phyloP scores from a whole-genome alignment of 2,113 vertebrate species.

The Chloroceryle aenea region DNA sequence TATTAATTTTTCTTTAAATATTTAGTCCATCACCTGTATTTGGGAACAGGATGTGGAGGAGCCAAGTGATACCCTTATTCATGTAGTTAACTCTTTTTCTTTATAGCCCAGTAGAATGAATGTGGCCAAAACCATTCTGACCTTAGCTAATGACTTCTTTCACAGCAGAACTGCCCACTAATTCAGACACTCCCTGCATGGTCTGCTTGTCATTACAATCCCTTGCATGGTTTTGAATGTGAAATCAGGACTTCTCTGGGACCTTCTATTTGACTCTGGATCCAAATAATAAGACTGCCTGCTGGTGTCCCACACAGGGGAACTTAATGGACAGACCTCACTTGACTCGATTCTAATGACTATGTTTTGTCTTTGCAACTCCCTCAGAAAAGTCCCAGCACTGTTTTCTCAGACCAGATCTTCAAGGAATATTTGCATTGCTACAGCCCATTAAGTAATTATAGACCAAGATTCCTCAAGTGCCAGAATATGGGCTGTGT shows the following conservation, averaged over 20 bases:
- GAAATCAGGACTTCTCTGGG: not conserved
- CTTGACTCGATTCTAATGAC: not conserved
- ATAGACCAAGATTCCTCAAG: constrained; percentile 4
- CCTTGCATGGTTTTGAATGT: not conserved
- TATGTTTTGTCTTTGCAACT: not conserved
- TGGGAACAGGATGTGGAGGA: not conserved
- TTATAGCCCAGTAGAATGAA: not conserved
- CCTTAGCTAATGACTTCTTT: not conserved
- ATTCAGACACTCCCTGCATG: not conserved
- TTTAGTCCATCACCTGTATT: not conserved
- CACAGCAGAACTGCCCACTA: not conserved
- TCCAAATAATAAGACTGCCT: not conserved
- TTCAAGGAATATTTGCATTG: not conserved
- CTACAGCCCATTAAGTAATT: not conserved
- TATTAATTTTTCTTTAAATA: not conserved
- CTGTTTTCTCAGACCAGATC: not conserved
- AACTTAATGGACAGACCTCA: not conserved
- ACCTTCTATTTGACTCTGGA: not conserved
- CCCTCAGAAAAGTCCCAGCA: not conserved
- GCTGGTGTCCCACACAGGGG: not conserved
- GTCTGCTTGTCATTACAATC: not conserved
- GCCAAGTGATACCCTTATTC: not conserved
- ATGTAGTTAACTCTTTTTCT: not conserved
- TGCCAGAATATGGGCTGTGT: not conserved
- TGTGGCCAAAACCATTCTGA: not conserved